Evolutionary conservation across 2,113 vertebrate species (phyloP).

Genomic region (Pica pica): DNA sequence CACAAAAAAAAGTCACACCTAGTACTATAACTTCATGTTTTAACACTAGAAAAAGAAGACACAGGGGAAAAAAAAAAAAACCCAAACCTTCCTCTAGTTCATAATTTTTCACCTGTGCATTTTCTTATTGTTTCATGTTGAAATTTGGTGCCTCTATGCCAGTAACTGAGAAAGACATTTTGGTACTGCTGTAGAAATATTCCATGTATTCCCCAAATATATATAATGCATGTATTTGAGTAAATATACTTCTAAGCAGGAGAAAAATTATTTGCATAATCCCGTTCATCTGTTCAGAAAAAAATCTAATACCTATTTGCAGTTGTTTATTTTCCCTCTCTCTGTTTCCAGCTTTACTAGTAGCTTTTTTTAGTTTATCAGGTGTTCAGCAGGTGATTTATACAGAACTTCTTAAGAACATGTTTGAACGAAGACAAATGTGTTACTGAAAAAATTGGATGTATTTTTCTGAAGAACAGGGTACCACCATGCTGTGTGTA

Average conservation of each 20-base stretch:
- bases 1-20: background rate
- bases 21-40: background rate
- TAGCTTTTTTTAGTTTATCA: background rate
- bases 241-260: background rate
- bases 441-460: background rate
- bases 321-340: background rate
- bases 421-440: background rate
- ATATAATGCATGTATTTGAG: background rate
- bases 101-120: background rate
- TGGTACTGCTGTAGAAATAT: background rate
- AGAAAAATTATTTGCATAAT: background rate
- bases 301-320: background rate
- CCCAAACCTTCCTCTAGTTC: background rate
- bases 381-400: background rate
- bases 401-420: background rate
- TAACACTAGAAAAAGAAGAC: background rate
- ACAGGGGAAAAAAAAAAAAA: accelerated
- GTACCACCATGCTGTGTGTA: background rate
- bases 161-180: background rate
- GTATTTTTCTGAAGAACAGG: background rate
- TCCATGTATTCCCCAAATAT: background rate
- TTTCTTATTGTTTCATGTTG: background rate
- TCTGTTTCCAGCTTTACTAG: background rate
- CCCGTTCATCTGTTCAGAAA: background rate
- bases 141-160: background rate